Percentiles rank a stretch among this genome's conserved stretches.
Evolutionary conservation across 2,797 vertebrate genomes (phyloP).

Genomic region (Danio tinwini): DNA sequence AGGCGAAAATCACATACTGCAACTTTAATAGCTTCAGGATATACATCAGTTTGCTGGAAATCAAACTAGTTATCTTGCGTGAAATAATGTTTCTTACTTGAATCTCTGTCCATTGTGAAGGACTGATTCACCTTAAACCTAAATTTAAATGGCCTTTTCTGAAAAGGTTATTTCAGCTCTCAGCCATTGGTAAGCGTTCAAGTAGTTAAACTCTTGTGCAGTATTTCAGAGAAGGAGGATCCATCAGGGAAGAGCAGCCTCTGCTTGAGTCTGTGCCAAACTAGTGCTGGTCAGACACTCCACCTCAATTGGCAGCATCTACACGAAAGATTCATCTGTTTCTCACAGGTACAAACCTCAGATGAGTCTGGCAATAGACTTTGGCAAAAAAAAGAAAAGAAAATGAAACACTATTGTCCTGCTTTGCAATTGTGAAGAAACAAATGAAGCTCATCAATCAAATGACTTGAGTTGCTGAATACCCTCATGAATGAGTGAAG

Average conservation of each 20-base stretch:
- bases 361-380: not conserved
- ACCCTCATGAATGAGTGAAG: not conserved
- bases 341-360: constrained; percentile 4
- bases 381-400: not conserved
- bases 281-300: not conserved
- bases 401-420: not conserved
- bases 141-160: not conserved
- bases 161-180: not conserved
- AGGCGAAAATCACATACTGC: no score
- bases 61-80: not conserved
- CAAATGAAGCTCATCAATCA: constrained; percentile 11
- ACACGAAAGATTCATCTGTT: not conserved
- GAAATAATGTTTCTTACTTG: not conserved
- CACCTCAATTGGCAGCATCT: not conserved
- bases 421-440: constrained; percentile 6
- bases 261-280: not conserved
- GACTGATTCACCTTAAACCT: not conserved
- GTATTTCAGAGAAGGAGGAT: not conserved
- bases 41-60: not conserved
- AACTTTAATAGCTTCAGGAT: no score
- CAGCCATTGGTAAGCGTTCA: not conserved
- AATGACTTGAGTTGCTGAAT: not conserved
- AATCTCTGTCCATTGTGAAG: not conserved
- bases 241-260: not conserved
- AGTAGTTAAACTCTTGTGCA: not conserved